These are phyloP conservation scores for Polypterus senegalus DNA, from an alignment of 2,113 vertebrate species.

Conservation along the genomic window DNA sequence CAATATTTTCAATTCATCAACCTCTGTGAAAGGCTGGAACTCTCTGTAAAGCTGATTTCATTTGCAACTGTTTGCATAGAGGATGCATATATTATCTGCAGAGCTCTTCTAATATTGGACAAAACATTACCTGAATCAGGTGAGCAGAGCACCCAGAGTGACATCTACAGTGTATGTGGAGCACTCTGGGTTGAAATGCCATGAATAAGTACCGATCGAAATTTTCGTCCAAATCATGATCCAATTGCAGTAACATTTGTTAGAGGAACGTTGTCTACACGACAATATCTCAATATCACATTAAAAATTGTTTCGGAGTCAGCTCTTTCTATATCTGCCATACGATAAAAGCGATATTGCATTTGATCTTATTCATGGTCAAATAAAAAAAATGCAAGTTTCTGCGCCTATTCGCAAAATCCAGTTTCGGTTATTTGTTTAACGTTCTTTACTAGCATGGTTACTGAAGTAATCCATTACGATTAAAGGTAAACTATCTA, in stretches of 20 bases:
- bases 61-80: background rate
- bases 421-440: background rate
- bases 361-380: background rate
- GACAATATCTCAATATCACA: background rate
- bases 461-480: background rate
- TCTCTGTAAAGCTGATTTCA: background rate
- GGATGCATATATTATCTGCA: background rate
- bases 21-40: background rate
- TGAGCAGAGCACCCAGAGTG: no score
- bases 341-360: background rate
- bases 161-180: background rate
- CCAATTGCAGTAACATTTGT: background rate
- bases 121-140: background rate
- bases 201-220: background rate
- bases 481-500: background rate
- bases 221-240: background rate
- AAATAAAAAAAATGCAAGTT: background rate
- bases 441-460: background rate
- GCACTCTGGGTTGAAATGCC: background rate
- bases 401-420: background rate
- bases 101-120: background rate
- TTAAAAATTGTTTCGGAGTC: background rate
- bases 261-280: background rate
- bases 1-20: background rate
- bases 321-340: background rate